Percentiles rank a stretch among this genome's conserved stretches.
Evolutionary conservation across 2,888 invertebrate genomes (phyloP).

Genomic region (Eueremaeus valkanovi): DNA sequence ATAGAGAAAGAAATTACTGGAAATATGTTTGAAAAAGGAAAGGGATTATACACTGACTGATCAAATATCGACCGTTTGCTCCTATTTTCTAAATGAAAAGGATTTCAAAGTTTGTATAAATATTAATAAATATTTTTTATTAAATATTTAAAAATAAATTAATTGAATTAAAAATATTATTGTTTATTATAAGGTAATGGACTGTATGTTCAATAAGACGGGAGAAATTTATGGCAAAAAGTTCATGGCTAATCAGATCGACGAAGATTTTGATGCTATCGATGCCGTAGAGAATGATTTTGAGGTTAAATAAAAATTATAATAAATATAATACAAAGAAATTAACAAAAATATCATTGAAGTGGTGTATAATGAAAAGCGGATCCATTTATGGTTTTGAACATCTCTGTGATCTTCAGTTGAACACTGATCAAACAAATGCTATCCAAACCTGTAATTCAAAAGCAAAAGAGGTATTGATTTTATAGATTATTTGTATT

Average conservation of each 20-base stretch:
- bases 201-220: constrained; percentile 10
- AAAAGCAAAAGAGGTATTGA: not conserved
- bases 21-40: not conserved
- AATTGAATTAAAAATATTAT: no score
- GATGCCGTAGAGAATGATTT: constrained; percentile 14
- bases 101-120: not conserved
- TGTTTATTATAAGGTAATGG: not conserved
- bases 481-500: not conserved
- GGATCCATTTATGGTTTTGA: not conserved
- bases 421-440: not conserved
- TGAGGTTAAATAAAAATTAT: not conserved
- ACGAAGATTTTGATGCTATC: not conserved
- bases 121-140: not conserved
- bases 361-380: constrained; percentile 18
- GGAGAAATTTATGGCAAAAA: not conserved
- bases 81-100: not conserved
- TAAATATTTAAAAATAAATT: not conserved
- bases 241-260: not conserved
- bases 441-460: not conserved
- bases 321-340: not conserved
- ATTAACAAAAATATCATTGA: not conserved
- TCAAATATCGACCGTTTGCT: not conserved
- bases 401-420: not conserved
- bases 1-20: constrained; percentile 18
- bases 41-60: not conserved